phyloP scores from a whole-genome alignment of 2,888 invertebrate species.

The Drosophila tanythrix region DNA sequence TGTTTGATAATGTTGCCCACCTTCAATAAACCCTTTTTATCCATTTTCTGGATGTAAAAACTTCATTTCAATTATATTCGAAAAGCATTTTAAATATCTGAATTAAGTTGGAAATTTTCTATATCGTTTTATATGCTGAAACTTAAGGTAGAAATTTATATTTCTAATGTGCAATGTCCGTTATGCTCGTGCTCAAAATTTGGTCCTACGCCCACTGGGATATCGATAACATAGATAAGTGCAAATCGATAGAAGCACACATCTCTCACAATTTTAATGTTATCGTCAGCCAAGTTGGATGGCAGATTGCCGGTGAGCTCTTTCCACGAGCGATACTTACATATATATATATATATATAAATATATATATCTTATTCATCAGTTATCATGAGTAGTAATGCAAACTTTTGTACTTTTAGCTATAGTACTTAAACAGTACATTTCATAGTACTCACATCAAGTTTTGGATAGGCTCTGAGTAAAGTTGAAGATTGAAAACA shows the following conservation, averaged over 20 bases:
- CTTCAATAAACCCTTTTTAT: background rate
- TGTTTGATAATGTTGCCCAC: background rate
- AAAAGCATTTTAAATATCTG: background rate
- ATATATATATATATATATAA: background rate
- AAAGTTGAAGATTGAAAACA: constrained; percentile 1
- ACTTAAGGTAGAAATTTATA: background rate
- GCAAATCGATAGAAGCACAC: background rate
- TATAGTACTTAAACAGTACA: too few relatives aligned
- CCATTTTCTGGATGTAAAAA: background rate
- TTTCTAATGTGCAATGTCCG: background rate
- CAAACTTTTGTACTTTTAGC: background rate
- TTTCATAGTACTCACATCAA: background rate
- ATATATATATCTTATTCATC: background rate
- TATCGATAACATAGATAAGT: background rate
- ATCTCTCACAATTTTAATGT: background rate
- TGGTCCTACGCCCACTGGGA: too few relatives aligned
- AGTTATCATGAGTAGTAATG: background rate
- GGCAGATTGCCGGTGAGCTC: background rate
- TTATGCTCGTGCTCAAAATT: background rate
- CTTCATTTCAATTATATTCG: background rate
- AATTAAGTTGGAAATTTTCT: background rate
- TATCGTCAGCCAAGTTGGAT: background rate
- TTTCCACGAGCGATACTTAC: background rate
- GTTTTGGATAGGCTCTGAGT: background rate
- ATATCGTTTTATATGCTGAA: background rate